A percentile compares a stretch with the other conserved stretches of the same genome.
These are phyloP conservation scores for Camponotus pennsylvanicus DNA, from an alignment of 1,140 invertebrate genomes.

Conservation along the genomic window DNA sequence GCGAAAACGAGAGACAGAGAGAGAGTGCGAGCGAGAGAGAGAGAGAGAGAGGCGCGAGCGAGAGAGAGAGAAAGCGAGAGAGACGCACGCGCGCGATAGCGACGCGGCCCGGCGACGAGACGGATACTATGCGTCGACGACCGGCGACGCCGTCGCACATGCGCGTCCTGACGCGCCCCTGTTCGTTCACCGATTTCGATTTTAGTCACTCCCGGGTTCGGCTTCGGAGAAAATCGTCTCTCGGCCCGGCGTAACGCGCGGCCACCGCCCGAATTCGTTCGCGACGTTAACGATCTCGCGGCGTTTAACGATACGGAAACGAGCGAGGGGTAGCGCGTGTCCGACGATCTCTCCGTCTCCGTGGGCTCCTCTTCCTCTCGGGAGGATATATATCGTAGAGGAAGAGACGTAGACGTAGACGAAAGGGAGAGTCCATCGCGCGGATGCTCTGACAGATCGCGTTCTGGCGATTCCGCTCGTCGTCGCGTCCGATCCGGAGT, in stretches of 20 bases:
- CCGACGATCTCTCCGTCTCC: conserved; percentile 31
- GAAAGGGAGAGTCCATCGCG: too few species aligned
- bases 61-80: conserved; percentile 30
- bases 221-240: conserved; percentile 83
- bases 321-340: conserved; percentile 28
- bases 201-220: conserved; percentile 85
- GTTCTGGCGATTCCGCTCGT: background rate
- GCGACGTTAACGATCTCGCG: conserved; percentile 45
- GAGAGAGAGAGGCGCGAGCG: background rate
- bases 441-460: background rate
- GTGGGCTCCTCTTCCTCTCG: background rate
- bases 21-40: background rate
- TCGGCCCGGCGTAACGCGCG: conserved; percentile 57
- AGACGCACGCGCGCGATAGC: conserved; percentile 72
- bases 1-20: background rate
- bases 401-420: background rate
- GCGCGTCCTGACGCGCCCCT: conserved; percentile 79
- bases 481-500: background rate
- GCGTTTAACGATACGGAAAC: background rate
- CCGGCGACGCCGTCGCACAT: conserved; percentile 83
- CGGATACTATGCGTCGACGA: conserved; percentile 76
- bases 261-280: conserved; percentile 27
- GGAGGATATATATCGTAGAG: conserved; percentile 19
- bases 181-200: conserved; percentile 86
- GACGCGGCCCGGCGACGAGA: conserved; percentile 30